Percentiles rank a stretch among this genome's conserved stretches.
These are phyloP conservation scores for Aphyosemion australe DNA, from an alignment of 2,113 vertebrate species.

Conservation along the genomic window DNA sequence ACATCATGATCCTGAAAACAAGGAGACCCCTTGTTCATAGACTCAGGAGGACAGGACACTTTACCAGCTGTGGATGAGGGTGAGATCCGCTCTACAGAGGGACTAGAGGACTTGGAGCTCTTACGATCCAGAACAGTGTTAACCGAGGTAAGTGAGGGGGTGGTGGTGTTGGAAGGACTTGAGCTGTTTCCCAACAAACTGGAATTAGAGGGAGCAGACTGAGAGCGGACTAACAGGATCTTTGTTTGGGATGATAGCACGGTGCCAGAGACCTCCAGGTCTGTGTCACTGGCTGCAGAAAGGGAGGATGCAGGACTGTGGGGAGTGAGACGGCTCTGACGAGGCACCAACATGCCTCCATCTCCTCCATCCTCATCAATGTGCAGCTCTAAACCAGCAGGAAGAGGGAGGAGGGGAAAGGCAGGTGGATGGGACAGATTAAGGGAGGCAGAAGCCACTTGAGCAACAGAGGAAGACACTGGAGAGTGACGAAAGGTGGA, in stretches of 20 bases:
- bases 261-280: constrained; percentile 59
- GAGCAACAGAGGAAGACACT: constrained; percentile 51
- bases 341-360: constrained; percentile 5
- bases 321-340: constrained; percentile 22
- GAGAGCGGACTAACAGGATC: constrained; percentile 57
- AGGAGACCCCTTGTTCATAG: constrained; percentile 23
- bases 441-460: constrained; percentile 40
- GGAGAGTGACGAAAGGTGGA: constrained; percentile 58
- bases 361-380: constrained; percentile 74
- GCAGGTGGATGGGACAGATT: constrained; percentile 44
- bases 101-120: constrained; percentile 63
- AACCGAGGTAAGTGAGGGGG: constrained; percentile 49
- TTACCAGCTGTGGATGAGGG: constrained; percentile 39
- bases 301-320: constrained; percentile 62
- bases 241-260: constrained; percentile 57
- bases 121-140: constrained; percentile 47
- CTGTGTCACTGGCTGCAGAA: constrained; percentile 56
- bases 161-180: constrained; percentile 51
- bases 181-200: constrained; percentile 42
- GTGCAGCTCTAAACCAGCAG: constrained; percentile 71
- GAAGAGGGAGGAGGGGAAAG: constrained; percentile 48
- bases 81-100: constrained; percentile 51
- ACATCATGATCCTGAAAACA: constrained; percentile 44
- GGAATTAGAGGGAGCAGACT: constrained; percentile 41
- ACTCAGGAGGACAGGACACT: constrained; percentile 33